These are phyloP conservation scores for Irena cyanogastra DNA, from an alignment of 2,113 vertebrate species.

Conservation along the genomic window DNA sequence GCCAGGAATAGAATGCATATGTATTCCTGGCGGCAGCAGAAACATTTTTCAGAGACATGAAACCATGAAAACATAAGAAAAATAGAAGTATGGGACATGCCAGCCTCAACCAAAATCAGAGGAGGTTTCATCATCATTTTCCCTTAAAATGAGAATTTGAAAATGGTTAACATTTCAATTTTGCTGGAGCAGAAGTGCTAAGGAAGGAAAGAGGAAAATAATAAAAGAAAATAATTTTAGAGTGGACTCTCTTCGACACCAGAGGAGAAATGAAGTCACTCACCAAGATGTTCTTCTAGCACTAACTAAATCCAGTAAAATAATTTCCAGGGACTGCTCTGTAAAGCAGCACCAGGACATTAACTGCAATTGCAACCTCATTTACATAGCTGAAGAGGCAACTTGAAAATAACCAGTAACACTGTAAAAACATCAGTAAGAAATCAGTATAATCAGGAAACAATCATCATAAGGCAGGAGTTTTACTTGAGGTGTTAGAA, in stretches of 20 bases:
- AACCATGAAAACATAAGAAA: background rate
- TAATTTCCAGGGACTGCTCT: background rate
- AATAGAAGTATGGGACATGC: background rate
- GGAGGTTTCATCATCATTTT: background rate
- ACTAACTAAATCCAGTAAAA: background rate
- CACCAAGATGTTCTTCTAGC: background rate
- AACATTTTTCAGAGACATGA: background rate
- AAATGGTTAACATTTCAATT: background rate
- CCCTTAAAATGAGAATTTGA: background rate
- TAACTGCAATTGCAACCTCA: background rate
- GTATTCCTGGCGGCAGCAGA: background rate
- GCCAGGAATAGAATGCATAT: background rate
- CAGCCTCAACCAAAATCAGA: background rate
- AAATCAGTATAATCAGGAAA: background rate
- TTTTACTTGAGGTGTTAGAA: background rate
- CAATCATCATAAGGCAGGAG: background rate
- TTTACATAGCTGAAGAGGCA: background rate
- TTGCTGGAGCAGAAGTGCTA: background rate
- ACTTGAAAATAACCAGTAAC: background rate
- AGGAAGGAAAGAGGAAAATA: background rate
- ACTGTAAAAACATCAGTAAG: background rate
- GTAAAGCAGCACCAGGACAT: background rate
- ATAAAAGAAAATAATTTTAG: background rate
- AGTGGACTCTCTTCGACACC: background rate
- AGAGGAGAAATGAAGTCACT: background rate